Base-by-base conservation (phyloP, 2,888 invertebrate species). In the Torymus tubicola region DNA sequence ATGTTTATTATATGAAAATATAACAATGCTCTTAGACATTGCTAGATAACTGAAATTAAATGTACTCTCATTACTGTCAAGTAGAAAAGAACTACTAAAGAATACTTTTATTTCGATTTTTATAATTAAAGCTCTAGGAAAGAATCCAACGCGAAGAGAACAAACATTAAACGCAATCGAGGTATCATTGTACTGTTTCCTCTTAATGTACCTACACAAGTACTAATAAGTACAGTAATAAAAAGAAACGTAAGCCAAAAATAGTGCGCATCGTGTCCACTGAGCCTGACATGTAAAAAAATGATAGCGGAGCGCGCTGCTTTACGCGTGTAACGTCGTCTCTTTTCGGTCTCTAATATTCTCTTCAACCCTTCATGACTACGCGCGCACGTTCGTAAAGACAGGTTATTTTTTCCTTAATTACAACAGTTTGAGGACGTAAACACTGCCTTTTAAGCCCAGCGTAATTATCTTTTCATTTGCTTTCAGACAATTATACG, bases 221-320 rank as follows among this genome's bases (percentile, higher is more conserved):
- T 68, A 76, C 69, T 69, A 76, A 69, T 63, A 42, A 74, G 53
- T 76, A 63, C 61, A 61, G 18, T 55, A 42, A 78, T 57, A 69
- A 61, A 70, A 71, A 77, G 14, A 68, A 69, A 63, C 58, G 53
- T 73, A 79, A 73, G 73, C 78, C 55, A 73, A 79, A 72, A 79
- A 73, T 73, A 42, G 79, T 79, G 79, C 79, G 31, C 68, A 73
- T 79, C 52, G 68, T 79, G 79, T 79, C 42, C 69, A 73, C 57
- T 73, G 68, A 79, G 73, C 67, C 73, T 73, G 64, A 70, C 72
- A 67, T 78, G 31, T 31, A 73, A 73, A 69, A 8, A 58, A 70
- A 68, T 58, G 24, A 67, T 79, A 73, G 61, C 73, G n/a, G 71
- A 78, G 78, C 78, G 50, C 73, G 79, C 78, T 78, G 78, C 78